phyloP scores from a whole-genome alignment of 1,140 invertebrate genomes.

The Sitodiplosis mosellana region DNA sequence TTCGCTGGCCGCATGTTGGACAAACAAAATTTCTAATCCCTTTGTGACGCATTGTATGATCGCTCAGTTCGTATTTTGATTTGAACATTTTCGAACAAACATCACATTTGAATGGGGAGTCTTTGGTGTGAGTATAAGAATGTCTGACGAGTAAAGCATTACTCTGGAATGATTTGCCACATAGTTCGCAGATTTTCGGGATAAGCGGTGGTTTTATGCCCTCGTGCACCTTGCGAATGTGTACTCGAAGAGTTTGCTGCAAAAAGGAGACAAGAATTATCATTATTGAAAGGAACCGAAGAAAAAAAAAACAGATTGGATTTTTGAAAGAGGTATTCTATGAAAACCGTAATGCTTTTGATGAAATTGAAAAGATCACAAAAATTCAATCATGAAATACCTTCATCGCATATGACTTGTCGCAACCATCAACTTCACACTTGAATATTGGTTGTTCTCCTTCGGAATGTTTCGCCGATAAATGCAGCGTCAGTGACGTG shows the following conservation, averaged over 20 bases:
- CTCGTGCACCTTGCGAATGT: background rate
- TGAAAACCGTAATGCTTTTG: too few species aligned
- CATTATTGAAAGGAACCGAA: too few species aligned
- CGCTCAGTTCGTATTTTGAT: constrained; percentile 18
- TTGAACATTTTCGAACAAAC: constrained; percentile 29
- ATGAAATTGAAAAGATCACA: too few species aligned
- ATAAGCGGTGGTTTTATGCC: background rate
- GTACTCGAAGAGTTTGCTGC: background rate
- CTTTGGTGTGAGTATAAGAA: constrained; percentile 34
- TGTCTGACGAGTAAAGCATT: constrained; percentile 16
- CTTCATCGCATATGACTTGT: background rate
- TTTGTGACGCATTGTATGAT: constrained; percentile 14
- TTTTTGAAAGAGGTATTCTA: too few species aligned
- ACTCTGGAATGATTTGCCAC: background rate
- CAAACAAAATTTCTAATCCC: constrained; percentile 23
- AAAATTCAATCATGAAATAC: background rate
- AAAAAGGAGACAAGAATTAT: too few species aligned
- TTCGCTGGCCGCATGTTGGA: constrained; percentile 20
- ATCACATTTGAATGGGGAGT: constrained; percentile 34
- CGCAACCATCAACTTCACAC: background rate
- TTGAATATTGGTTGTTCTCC: background rate
- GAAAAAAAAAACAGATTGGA: too few species aligned
- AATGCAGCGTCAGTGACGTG: background rate
- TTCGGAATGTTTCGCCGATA: background rate
- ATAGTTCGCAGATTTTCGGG: background rate